Percentiles rank a stretch among this genome's conserved stretches.
Conservation (phyloP, 2,888 invertebrate species). For the Pollenia labialis region DNA sequence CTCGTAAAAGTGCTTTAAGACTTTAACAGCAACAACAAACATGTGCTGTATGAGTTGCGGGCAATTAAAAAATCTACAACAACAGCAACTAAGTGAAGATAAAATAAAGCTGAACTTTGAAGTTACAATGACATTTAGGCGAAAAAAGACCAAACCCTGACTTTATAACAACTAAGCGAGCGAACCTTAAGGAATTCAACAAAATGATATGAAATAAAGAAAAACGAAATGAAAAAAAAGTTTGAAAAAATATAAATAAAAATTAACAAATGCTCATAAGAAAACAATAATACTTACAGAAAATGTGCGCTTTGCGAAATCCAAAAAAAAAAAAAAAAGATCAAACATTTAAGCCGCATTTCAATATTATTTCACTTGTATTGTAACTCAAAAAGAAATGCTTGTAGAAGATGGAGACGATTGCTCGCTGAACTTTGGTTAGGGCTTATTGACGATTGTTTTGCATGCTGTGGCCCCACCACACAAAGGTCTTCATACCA, state of each 20-base stretch:
- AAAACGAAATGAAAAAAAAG: slow-evolving; percentile 45
- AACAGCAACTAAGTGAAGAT: slow-evolving; percentile 42
- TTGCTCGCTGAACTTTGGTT: slow-evolving; percentile 61
- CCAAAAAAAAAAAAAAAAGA: slow-evolving; percentile 34
- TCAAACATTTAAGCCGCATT: slow-evolving; percentile 59
- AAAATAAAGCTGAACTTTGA: slow-evolving; percentile 53
- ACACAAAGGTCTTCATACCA: slow-evolving; percentile 7
- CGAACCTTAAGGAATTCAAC: slow-evolving; percentile 49
- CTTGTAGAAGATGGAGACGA: slow-evolving; percentile 22
- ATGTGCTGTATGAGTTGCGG: slow-evolving; percentile 32
- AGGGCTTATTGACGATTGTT: slow-evolving; percentile 63
- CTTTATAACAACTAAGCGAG: slow-evolving; percentile 38
- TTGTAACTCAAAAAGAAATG: slow-evolving; percentile 23
- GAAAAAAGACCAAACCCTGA: slow-evolving; percentile 9
- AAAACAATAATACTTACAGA: slow-evolving; percentile 65
- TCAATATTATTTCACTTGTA: slow-evolving; percentile 43
- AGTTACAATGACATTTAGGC: slow-evolving; percentile 65
- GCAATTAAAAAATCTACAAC: slow-evolving; percentile 57
- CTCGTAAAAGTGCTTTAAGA: slow-evolving; percentile 79
- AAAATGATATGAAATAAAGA: slow-evolving; percentile 49
- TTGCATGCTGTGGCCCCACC: slow-evolving; percentile 57
- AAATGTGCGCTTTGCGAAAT: slow-evolving; percentile 42
- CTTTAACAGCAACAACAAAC: slow-evolving; percentile 43
- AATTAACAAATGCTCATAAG: slow-evolving; percentile 64
- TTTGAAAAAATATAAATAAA: slow-evolving; percentile 39